Evolutionary conservation across 1,140 invertebrate species (phyloP), one percentile per base, ranked within the genome.

Genomic region (Brachionus angularis): DNA sequence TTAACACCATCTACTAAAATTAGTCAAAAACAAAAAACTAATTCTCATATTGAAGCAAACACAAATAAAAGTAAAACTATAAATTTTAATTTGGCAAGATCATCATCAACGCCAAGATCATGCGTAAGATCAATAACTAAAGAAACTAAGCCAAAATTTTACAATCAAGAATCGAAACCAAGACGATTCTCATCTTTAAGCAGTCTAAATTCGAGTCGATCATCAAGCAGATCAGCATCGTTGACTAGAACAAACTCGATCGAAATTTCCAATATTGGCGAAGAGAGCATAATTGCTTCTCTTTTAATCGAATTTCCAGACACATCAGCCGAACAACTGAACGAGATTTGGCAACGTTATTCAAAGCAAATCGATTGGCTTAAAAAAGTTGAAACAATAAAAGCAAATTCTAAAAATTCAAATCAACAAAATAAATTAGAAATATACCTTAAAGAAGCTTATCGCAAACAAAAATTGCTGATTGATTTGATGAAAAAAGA

Each of bases 401-500:
- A 74, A 29, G 73, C 76, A 46, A 69, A 76, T 8, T 79, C 76
- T 52, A 81, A 79, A 31, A 5, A 33, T 21, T 23, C 23, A 23
- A 53, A 78, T 74, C 36, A 74, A 72, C 8, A 77, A 78, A 50
- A 47, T 72, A 42, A 76, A 79, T 76, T 72, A 67, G 47, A 58
- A 29, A n/a, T n/a, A 8, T 73, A 81, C 79, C 14, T 81, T 18
- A 77, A 79, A 42, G 78, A 81, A 50, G 79, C 79, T 36, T 77
- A 79, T 44, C 74, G 73, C 52, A 74, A 77, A 72, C 80, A 81
- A 72, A 74, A 78, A 61, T 72, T 79, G 7, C 64, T 82, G 61
- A 74, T 77, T 2, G 74, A 77, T 23, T 77, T 80, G 16, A 77
- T 81, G 73, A 78, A 76, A 73, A 81, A 81, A 49, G 78, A 81